These are phyloP conservation scores for Polypterus senegalus DNA, from an alignment of 2,113 vertebrate genomes.

Conservation along the genomic window DNA sequence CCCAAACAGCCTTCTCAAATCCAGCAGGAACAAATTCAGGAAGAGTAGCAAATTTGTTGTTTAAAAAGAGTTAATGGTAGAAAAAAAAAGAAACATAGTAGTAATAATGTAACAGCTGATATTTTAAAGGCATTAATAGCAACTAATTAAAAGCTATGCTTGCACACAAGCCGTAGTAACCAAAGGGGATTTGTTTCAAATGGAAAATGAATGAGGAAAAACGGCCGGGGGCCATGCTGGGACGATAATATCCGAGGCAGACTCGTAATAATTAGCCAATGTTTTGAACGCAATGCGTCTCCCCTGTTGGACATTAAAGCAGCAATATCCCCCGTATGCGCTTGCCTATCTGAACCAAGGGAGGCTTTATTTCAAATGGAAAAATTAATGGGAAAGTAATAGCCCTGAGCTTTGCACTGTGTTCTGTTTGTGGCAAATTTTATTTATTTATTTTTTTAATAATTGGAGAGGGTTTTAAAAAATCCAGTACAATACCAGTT, in stretches of 20 bases:
- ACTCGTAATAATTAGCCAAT: conserved; percentile 23
- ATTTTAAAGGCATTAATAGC: conserved; percentile 18
- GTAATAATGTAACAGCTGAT: too few species aligned
- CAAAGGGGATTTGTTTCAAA: conserved; percentile 12
- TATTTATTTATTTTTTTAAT: conserved; percentile 26
- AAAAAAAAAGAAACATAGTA: too few species aligned
- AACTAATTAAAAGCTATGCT: conserved; percentile 1
- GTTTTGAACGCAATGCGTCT: conserved; percentile 46
- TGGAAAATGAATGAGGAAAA: conserved; percentile 12
- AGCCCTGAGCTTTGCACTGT: conserved; percentile 41
- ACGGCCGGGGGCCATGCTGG: conserved; percentile 2
- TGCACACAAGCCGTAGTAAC: conserved; percentile 11
- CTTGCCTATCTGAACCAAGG: conserved; percentile 4
- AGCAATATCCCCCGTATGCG: conserved; percentile 27
- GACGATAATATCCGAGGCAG: conserved; percentile 9
- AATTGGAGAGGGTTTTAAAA: conserved; percentile 15
- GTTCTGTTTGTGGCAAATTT: conserved; percentile 28
- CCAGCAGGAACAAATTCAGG: too few species aligned
- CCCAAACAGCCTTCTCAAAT: too few species aligned
- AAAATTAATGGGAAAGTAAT: conserved; percentile 66
- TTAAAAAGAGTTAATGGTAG: too few species aligned
- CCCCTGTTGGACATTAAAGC: conserved; percentile 44
- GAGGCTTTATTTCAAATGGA: conserved; percentile 63
- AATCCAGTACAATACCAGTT: conserved; percentile 30
- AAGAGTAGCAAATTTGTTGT: too few species aligned